These are phyloP conservation scores for Cantharis flavilabris DNA, from an alignment of 2,888 invertebrate genomes.

Conservation along the genomic window DNA sequence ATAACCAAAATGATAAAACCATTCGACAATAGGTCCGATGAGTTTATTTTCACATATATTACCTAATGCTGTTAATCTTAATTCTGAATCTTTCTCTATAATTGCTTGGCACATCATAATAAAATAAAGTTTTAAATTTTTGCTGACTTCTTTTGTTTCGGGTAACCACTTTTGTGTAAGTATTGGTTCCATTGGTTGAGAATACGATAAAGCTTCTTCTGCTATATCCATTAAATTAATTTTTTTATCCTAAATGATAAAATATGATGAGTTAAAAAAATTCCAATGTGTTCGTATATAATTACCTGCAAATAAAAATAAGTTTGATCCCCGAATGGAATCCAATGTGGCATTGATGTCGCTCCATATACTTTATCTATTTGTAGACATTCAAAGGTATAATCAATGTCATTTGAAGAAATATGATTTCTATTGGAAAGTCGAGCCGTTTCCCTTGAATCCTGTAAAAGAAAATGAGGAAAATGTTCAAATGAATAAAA, in stretches of 20 bases:
- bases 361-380: constrained; percentile 51
- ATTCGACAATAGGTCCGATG: constrained; percentile 65
- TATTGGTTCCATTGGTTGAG: constrained; percentile 45
- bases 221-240: constrained; percentile 44
- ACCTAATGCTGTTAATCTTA: constrained; percentile 60
- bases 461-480: constrained; percentile 38
- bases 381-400: constrained; percentile 47
- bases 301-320: constrained; percentile 49
- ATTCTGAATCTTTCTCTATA: constrained; percentile 59
- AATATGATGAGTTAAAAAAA: not conserved
- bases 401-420: constrained; percentile 47
- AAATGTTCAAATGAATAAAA: not conserved
- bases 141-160: constrained; percentile 40
- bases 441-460: constrained; percentile 48
- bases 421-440: constrained; percentile 48
- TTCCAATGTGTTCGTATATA: constrained; percentile 3
- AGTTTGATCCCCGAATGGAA: constrained; percentile 46
- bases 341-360: constrained; percentile 46
- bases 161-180: constrained; percentile 47
- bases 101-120: constrained; percentile 55
- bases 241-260: constrained; percentile 32
- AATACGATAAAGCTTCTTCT: constrained; percentile 41
- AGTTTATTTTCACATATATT: constrained; percentile 62
- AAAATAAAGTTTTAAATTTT: constrained; percentile 47
- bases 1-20: constrained; percentile 64